Percentiles rank a stretch among this genome's conserved stretches.
These are phyloP conservation scores for Forbesichthys papilliferus DNA, from an alignment of 2,113 vertebrate genomes.

Conservation along the genomic window DNA sequence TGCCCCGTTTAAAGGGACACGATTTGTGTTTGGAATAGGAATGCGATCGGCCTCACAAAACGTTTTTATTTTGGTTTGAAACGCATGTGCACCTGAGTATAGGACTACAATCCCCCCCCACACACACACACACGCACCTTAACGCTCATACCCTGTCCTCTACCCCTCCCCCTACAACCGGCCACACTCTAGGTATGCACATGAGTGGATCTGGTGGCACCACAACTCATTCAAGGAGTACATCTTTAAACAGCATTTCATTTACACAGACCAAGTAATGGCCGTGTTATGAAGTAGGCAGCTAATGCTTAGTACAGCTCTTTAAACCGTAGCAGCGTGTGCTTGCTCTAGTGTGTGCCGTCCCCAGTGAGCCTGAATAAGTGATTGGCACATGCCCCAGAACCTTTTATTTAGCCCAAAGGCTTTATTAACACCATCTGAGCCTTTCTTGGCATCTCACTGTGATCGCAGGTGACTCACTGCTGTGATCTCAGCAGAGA, in stretches of 20 bases:
- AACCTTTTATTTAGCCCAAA: conserved; percentile 3
- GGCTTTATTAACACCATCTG: conserved; percentile 11
- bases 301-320: background rate
- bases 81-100: background rate
- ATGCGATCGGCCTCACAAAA: no score
- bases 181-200: no score
- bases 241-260: background rate
- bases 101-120: background rate
- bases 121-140: background rate
- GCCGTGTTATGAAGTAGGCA: background rate
- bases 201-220: no score
- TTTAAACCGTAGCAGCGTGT: background rate
- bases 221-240: no score
- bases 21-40: no score
- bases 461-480: conserved; percentile 4
- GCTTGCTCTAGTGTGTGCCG: background rate
- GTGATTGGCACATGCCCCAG: conserved; percentile 5
- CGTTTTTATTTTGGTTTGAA: background rate
- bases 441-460: background rate
- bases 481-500: background rate
- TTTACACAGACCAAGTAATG: background rate
- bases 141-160: background rate
- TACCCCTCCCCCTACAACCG: background rate
- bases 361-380: background rate
- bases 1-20: no score